Base-by-base conservation (phyloP, 2,797 vertebrate genomes). In the Mus caroli region DNA sequence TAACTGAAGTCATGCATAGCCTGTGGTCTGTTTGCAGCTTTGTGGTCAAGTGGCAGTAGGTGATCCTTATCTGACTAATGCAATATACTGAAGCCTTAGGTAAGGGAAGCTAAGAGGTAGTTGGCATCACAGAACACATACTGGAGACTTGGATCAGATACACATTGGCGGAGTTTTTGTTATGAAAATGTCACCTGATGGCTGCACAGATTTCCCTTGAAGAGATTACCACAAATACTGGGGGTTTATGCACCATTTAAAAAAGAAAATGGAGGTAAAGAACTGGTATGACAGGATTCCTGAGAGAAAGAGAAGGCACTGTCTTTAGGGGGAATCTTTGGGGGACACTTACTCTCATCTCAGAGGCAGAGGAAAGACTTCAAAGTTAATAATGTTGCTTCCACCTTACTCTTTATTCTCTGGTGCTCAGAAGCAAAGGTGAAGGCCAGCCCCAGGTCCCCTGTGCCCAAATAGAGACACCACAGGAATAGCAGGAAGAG, bases 361-460 rank as follows among this genome's bases (percentile, higher is more conserved):
- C 96, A 85, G 94, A 97, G 83, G 89, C 91, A 90, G 64, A 96
- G 92, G 84, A 97, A 97, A 97, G 97, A 97, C 97, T 97, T 98
- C 98, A 93, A 98, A 98, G 95, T 98, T 98, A 98, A 97, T 98
- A 97, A 96, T 97, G 67, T 97, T 97, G 95, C 97, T 97, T 89
- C 96, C 69, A 92, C 96, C 94, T 96, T 96, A 78, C 83, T 97
- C 60, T 97, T 93, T 67, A 79, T 97, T 84, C 94, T 93, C 58
- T 95, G 82, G 85, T 96, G 97, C 96, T 97, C 91, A 64, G 89
- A 97, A 97, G 97, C 98, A 97, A 96, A 98, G 97, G 97, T 97
- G 97, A 97, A 97, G 97, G 77, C 90, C 58, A 97, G 54, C 73
- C 87, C 76, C 46, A 0, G 62, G 10, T 97, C 97, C 94, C 96